Evolutionary conservation across 2,888 invertebrate genomes (phyloP), one percentile per base, ranked within the genome.

Genomic region (Nezara viridula): DNA sequence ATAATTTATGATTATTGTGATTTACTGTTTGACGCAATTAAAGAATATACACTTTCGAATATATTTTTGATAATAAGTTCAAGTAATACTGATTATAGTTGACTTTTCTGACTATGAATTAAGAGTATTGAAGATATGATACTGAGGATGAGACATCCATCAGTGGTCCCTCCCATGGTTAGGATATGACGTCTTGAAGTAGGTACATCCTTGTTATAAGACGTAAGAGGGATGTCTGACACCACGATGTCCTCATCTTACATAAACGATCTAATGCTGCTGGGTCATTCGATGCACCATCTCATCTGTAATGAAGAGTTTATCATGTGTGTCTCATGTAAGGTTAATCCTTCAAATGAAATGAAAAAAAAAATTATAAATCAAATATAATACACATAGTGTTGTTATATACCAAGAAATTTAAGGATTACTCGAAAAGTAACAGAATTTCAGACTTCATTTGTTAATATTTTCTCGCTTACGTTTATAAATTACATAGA

Each of bases 171-270:
- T 12, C 32, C 19, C 37, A 37, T 37, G 66, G 66, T 73, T 73
- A 73, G 66, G 66, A 37, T 73, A 73, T 73, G 32, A 73, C 66
- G 66, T 73, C 66, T 81, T 81, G 81, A 81, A 81, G 81, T 81
- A 81, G 81, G 21, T 81, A 81, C 81, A 81, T 81, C 81, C 81
- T 81, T 81, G 40, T 81, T 81, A 81, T 44, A n/a, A n/a, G 81
- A 16, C n/a, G 44, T 81, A 81, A 81, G 81, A 81, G 44, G 81
- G 81, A 81, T 44, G 81, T 81, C 44, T 81, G 44, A 37, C 81
- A 47, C 44, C n/a, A n/a, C 44, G 81, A 81, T 44, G n/a, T 81
- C 81, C 81, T 81, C 81, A 81, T 81, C 81, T 81, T 81, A 47
- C 81, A 44, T 81, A 81, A 81, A 24, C 81, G 24, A n/a, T 6